Evolutionary conservation across 2,797 vertebrate species (phyloP).

Genomic region (Neosilurus mollespiculum): DNA sequence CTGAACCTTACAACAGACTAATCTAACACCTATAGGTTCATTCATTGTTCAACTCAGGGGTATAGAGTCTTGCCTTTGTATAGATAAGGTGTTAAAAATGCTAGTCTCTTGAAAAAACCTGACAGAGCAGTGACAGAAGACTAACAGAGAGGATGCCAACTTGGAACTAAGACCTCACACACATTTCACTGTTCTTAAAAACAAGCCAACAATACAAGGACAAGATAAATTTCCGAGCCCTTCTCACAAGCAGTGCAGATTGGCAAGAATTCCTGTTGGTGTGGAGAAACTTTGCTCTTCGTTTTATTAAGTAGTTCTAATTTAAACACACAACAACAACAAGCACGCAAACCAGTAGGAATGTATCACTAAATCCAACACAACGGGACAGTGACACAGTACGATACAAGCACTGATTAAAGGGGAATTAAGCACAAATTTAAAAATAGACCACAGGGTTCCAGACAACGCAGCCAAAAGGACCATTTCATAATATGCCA

Average conservation of each 20-base stretch:
- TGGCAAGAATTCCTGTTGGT: constrained; percentile 15
- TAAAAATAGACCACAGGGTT: no score
- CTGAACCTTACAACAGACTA: background rate
- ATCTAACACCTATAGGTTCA: background rate
- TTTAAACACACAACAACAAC: background rate
- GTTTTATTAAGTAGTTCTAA: background rate
- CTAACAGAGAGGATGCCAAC: background rate
- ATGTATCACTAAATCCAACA: background rate
- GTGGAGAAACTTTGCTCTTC: constrained; percentile 1
- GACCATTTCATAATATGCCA: no score
- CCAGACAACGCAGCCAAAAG: no score
- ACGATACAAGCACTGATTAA: background rate
- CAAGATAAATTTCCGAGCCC: constrained; percentile 13
- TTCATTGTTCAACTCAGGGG: background rate
- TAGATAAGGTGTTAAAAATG: constrained; percentile 4
- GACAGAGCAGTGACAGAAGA: background rate
- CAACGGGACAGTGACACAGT: background rate
- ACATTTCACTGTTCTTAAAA: constrained; percentile 3
- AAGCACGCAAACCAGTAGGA: background rate
- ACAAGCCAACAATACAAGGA: constrained; percentile 1
- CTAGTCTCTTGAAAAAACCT: background rate
- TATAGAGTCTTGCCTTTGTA: background rate
- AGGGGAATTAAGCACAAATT: background rate
- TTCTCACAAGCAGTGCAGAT: background rate
- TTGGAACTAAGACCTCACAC: constrained; percentile 6